Conservation (phyloP, 1,140 invertebrate genomes). For the Cylas formicarius region DNA sequence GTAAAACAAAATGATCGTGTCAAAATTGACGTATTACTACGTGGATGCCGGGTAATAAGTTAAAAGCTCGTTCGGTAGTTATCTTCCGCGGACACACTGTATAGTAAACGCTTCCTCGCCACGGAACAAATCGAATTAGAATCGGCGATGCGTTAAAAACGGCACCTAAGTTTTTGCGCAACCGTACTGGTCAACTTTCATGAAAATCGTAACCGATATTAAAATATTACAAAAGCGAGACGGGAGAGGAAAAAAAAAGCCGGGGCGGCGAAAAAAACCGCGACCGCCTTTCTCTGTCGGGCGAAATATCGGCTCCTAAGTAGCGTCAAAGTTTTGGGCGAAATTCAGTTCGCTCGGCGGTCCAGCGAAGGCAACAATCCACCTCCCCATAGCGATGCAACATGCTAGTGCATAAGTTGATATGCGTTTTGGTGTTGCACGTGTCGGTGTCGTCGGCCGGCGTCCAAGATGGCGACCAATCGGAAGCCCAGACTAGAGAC, state of each 20-base stretch:
- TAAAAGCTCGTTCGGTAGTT: too few species aligned
- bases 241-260: constrained; percentile 12
- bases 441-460: constrained; percentile 12
- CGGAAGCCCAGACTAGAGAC: constrained; percentile 10
- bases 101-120: too few species aligned
- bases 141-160: constrained; percentile 20
- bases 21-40: too few species aligned
- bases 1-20: too few species aligned
- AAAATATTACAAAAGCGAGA: constrained; percentile 13
- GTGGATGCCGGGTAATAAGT: too few species aligned
- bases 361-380: too few species aligned
- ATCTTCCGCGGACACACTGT: too few species aligned
- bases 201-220: constrained; percentile 11
- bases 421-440: constrained; percentile 11
- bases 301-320: too few species aligned
- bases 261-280: constrained; percentile 6
- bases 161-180: constrained; percentile 21
- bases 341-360: too few species aligned
- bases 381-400: constrained; percentile 12
- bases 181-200: constrained; percentile 17
- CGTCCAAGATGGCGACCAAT: constrained; percentile 7
- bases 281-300: constrained; percentile 13
- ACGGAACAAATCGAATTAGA: constrained; percentile 22
- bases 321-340: constrained; percentile 4
- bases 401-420: constrained; percentile 10